Base-by-base conservation (phyloP, 2,888 invertebrate genomes). In the Erannis defoliaria region DNA sequence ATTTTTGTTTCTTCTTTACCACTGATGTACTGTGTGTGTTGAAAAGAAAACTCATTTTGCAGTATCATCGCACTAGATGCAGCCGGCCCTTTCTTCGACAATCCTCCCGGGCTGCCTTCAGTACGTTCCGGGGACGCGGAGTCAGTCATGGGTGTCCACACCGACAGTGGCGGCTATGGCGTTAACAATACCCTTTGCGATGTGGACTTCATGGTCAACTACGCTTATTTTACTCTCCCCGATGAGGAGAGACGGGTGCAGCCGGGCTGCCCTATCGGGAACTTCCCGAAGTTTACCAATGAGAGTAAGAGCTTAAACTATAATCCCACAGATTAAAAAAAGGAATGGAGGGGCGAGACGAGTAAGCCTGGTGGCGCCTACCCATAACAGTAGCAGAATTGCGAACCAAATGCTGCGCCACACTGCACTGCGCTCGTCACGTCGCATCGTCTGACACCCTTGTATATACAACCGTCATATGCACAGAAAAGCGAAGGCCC, bases 81-180 rank as follows among this genome's bases (percentile, higher is more conserved):
- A 0, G 93, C 94, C 1, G 85, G 89, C 53, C 88, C 89, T 0
- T 66, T 85, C 0, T 93, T 85, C 66, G 89, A 90, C 49, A 86
- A 86, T 42, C 26, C 66, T 0, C 0, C 12, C 61, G 2, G 48
- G 50, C 31, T 29, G 26, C 45, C 45, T n/a, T 8, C 45, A 1
- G 1, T 46, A 16, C 6, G 14, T 10, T 9, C 46, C 16, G 18
- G 10, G 12, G 46, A 46, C 6, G 90, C 72, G 94, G 93, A 0
- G 74, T 74, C 9, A 55, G 94, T 94, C 35, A 89, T 94, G 76
- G 89, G 94, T 5, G 90, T 95, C 49, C 95, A 95, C 75, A 94
- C 95, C 0, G 94, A 95, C 72, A 89, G 90, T 10, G 88, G 89
- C 63, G 65, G 80, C 0, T 90, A 90, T 64, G 94, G 93, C 2